Evolutionary conservation across 2,888 invertebrate genomes (phyloP), one percentile per base, ranked within the genome.

Genomic region (Drosophila maculinotata): DNA sequence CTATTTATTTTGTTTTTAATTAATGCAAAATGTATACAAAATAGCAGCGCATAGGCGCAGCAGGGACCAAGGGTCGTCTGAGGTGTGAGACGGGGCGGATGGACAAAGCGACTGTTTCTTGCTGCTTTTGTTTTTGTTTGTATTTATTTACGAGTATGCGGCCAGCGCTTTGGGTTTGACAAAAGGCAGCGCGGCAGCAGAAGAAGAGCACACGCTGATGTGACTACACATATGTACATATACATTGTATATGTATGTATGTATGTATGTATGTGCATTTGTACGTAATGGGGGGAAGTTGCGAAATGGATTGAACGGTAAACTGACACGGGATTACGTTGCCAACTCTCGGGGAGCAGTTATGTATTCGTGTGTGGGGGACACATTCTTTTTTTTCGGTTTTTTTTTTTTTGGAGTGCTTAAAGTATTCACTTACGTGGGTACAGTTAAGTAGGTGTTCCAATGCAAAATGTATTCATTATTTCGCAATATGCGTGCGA

Each of bases 11-110:
- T 83, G 72, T 68, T 86, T 88, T 88, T 88, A 87, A 86, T 88
- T 88, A 89, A 87, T 87, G 87, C 88, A 86, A 88, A 87, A 83
- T 86, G 81, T 79, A 74, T 79, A 80, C 83, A 83, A 87, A 82
- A 85, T 72, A 87, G 64, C 69, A 68, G 73, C 67, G 69, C 68
- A 78, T 78, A 81, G 76, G 71, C 87, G 54, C 77, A 53, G 60
- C 48, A 59, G 49, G 60, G 47, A 58, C 35, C 53, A 47, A 48
- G 57, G 57, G 65, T 73, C 42, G 69, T 9, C 7, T 48, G 39
- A 51, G 69, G 45, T 65, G 54, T 30, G 20, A 12, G 36, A 10
- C 41, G 59, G 25, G 38, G 41, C 41, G 57, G 38, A 26, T 45
- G 69, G 52, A 67, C 38, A 59, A 53, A 44, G 57, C 36, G 30